Evolutionary conservation across 1,140 invertebrate genomes (phyloP), one percentile per base, ranked within the genome.

Genomic region (Drosophila murphyi): DNA sequence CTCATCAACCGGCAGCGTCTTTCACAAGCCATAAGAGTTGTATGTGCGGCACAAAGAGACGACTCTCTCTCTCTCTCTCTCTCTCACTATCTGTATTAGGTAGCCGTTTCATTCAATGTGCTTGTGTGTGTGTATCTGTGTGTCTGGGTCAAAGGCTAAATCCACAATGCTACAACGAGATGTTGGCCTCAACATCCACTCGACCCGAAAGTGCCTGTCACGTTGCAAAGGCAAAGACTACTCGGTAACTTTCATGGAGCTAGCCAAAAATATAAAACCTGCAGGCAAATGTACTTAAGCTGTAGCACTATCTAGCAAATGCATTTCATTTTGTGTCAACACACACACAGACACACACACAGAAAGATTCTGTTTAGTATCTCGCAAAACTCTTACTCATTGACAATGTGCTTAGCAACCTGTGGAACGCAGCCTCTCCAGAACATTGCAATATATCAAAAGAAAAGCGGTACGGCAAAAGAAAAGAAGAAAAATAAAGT

Each of bases 381-480:
- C n/a, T 47, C 31, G 7, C 34, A 59, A 54, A 35, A 2, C 51
- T 65, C 8, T 56, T 47, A 43, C 48, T 48, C 29, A 52, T 54
- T 64, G 20, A 50, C 39, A 47, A 50, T 50, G 20, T 73, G 59
- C 52, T 60, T 56, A 89, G 90, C 90, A 90, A 89, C 90, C 83
- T 77, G 90, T 91, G 83, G 90, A 92, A 86, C 87, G 90, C 79
- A 92, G 90, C 75, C 80, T 92, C 57, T 77, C 80, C 76, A 87
- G 88, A 88, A 76, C 83, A 39, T 76, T 92, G 90, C 83, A 92
- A 76, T 92, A 92, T 73, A 85, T 92, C 75, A 91, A 92, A 80
- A 73, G 87, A 74, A 92, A 92, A 90, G 75, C 87, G 90, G 90
- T 92, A 90, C 85, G 90, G 81, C 4, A n/a, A n/a, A 43, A 43